Evolutionary conservation across 2,797 vertebrate species (phyloP).

Genomic region (Vipera ursinii): DNA sequence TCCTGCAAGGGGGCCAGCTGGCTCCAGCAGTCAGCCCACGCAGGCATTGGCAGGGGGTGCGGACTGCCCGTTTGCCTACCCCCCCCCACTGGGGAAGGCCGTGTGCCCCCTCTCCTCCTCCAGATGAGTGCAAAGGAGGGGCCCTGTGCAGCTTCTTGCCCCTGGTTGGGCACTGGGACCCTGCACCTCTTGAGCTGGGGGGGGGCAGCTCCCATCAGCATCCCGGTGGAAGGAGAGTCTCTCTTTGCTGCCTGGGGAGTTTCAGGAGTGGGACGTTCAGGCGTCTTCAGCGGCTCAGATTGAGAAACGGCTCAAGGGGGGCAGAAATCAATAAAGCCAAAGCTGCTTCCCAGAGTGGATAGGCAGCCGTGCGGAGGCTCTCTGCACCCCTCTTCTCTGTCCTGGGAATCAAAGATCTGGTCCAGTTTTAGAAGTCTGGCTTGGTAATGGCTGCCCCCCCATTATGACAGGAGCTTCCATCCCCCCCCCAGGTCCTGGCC

Average conservation of each 20-base stretch:
- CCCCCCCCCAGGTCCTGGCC: conserved; percentile 83
- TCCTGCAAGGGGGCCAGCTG: background rate
- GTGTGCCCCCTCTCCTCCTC: background rate
- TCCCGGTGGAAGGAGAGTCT: background rate
- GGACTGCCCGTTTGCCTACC: background rate
- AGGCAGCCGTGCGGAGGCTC: background rate
- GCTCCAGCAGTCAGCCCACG: background rate
- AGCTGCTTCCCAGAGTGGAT: background rate
- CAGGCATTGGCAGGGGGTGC: background rate
- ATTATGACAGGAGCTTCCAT: conserved; percentile 10
- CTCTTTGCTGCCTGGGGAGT: background rate
- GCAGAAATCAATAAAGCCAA: background rate
- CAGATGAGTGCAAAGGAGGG: background rate
- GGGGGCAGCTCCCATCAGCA: background rate
- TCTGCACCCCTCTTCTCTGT: background rate
- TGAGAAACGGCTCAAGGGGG: background rate
- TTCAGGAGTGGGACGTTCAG: background rate
- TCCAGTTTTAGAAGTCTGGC: too few relatives aligned
- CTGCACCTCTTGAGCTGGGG: too few relatives aligned
- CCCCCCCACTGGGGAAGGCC: background rate
- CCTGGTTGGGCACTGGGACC: background rate
- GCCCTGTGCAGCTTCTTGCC: background rate
- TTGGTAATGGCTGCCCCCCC: too few relatives aligned
- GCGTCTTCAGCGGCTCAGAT: background rate
- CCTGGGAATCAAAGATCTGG: background rate